Conservation (phyloP, 2,797 vertebrate species). For the Leuciscus waleckii region DNA sequence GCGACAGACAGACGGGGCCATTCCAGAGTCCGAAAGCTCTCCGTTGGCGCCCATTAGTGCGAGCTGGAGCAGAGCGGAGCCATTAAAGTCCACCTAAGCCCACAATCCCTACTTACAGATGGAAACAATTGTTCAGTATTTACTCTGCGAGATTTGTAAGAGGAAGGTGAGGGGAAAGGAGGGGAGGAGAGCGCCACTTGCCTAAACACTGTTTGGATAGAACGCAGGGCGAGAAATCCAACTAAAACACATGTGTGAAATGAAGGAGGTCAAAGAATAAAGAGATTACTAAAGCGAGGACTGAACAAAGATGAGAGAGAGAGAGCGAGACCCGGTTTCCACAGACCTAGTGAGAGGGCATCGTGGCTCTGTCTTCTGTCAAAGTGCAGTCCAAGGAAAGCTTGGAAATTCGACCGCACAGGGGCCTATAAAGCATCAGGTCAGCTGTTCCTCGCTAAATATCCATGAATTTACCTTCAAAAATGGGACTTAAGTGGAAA, state of each 20-base stretch:
- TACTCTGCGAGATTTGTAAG: slow-evolving; percentile 58
- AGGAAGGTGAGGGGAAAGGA: slow-evolving; percentile 51
- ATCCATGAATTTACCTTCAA: slow-evolving; percentile 9
- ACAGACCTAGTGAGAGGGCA: slow-evolving; percentile 7
- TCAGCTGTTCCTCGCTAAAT: background rate
- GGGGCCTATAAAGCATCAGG: slow-evolving; percentile 19
- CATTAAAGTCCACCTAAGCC: slow-evolving; percentile 67
- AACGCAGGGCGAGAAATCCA: slow-evolving; percentile 38
- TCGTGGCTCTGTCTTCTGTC: slow-evolving; percentile 12
- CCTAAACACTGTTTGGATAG: slow-evolving; percentile 47
- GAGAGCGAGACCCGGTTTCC: slow-evolving; percentile 20
- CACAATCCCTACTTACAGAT: slow-evolving; percentile 63
- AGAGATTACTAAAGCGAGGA: slow-evolving; percentile 41
- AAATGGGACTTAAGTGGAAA: slow-evolving; percentile 5
- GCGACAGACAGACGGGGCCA: slow-evolving; percentile 10
- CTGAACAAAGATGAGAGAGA: background rate
- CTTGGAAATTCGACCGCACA: background rate
- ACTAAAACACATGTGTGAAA: slow-evolving; percentile 54
- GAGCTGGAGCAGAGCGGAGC: slow-evolving; percentile 39
- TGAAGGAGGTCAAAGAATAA: slow-evolving; percentile 42
- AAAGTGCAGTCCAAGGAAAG: slow-evolving; percentile 26
- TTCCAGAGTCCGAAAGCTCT: slow-evolving; percentile 51
- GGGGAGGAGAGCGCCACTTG: slow-evolving; percentile 25
- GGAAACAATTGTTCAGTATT: slow-evolving; percentile 67
- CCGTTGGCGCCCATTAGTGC: slow-evolving; percentile 11